Base-by-base conservation (phyloP, 2,888 invertebrate genomes). In the Pyrocoelia pectoralis region DNA sequence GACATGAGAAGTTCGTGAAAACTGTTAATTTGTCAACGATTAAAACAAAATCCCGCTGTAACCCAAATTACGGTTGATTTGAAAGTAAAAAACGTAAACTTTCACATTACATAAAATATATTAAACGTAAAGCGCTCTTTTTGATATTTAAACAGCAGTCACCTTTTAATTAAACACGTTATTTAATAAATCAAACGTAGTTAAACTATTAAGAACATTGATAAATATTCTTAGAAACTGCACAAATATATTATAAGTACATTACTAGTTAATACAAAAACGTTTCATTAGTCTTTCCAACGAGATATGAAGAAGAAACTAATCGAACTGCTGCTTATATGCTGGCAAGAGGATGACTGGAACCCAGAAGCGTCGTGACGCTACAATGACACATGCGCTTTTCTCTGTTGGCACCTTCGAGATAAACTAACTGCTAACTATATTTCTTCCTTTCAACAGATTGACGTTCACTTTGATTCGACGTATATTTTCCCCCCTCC, bases 301-400 rank as follows among this genome's bases (percentile, higher is more conserved):
- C 61, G 61, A 59, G 15, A 18, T 56, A 50, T 57, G 48, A 8
- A 38, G 53, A 48, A 15, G 28, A 18, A 46, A 43, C 40, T 33
- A 24, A 15, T 43, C 24, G 52, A 19, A 55, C 64, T 56, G 51
- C 64, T 49, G 59, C 52, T 56, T 51, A 14, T 24, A 40, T 48
- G 56, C 64, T 56, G 6, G 58, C 41, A 54, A 28, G 51, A 61
- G 56, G 58, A 38, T 18, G 17, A 61, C 61, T 61, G 61, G 76
- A 73, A 41, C 72, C 69, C 53, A 65, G 57, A 57, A 51, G 65
- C 65, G 65, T 58, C 65, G 65, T 58, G 65, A 65, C 65, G 65
- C 73, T 54, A 43, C 46, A 55, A 50, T 51, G 58, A 67, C 67
- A 67, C 69, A 69, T 59, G 76, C 61, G 65, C 77, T 73, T 55